These are phyloP conservation scores for Lepidurus arcticus DNA, from an alignment of 1,140 invertebrate species.

Conservation along the genomic window DNA sequence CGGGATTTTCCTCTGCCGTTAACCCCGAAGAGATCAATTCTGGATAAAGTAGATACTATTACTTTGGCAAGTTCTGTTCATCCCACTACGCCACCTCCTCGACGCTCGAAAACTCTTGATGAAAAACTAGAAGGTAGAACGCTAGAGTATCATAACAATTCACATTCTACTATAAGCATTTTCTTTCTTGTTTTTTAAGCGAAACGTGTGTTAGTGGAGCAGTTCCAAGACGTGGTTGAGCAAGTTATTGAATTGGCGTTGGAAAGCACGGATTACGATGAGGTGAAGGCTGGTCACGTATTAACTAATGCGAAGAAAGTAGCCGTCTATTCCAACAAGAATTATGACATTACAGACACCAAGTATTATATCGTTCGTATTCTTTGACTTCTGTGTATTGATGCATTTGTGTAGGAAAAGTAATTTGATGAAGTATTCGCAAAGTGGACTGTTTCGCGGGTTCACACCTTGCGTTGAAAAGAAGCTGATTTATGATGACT, in stretches of 20 bases:
- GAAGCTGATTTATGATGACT: background rate
- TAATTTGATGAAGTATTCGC: background rate
- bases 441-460: background rate
- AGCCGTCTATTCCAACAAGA: background rate
- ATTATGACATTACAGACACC: background rate
- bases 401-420: too few species aligned
- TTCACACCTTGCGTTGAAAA: constrained; percentile 7
- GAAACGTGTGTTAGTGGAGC: constrained; percentile 62
- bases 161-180: constrained; percentile 15
- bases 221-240: constrained; percentile 68
- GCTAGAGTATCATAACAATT: constrained; percentile 30
- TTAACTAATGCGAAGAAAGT: background rate
- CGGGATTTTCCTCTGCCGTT: constrained; percentile 52
- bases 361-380: too few species aligned
- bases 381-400: too few species aligned
- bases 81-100: constrained; percentile 48
- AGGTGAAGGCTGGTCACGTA: constrained; percentile 11
- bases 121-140: constrained; percentile 64
- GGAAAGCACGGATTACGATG: constrained; percentile 77
- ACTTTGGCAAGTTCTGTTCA: background rate
- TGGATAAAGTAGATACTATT: constrained; percentile 1
- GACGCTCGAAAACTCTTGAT: constrained; percentile 60
- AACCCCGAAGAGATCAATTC: constrained; percentile 31
- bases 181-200: constrained; percentile 51
- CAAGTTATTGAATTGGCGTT: constrained; percentile 74